Base-by-base conservation (phyloP, 1,140 invertebrate species). In the Aplysia californica region DNA sequence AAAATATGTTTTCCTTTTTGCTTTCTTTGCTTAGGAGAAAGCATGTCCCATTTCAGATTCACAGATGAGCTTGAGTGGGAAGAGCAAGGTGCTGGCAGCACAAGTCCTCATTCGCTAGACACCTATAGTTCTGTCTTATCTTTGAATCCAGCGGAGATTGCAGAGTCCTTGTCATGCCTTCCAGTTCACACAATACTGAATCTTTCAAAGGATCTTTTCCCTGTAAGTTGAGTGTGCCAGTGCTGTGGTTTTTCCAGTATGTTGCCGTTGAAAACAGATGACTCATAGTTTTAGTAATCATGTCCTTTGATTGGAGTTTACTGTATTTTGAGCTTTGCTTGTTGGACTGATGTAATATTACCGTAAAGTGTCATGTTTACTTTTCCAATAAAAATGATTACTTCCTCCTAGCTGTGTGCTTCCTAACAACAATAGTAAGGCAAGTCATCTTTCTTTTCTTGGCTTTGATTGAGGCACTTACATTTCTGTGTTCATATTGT, bases 21-120 rank as follows among this genome's bases (percentile, higher is more conserved):
- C n/a, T 50, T 50, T 50, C n/a, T 50, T 50, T 15, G 23, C 38
- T 70, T 39, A 70, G 68, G 68, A 20, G 38, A 70, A 6, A 21
- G 26, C 29, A 35, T 70, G 29, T 55, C 68, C 6, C 68, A 70
- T 35, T 70, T 70, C 31, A 41, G 68, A 6, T 70, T 70, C 31
- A 70, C 55, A 70, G 68, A 70, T 70, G 68, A 70, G 29, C 50
- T 70, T 3, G 44, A 23, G n/a, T 70, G 68, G 68, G 68, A 70
- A 6, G 66, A 68, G 33, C 39, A 21, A 26, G 38, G 4, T 1
- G 26, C 33, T 44, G 2, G 36, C 58, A 59, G 6, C 6, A 59
- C 31, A 29, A 23, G 18, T 68, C 31, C 41, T 1, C 1, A 18
- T 33, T 3, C 4, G 3, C 20, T 15, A 20, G 50, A 56, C 23